A percentile compares a stretch with the other conserved stretches of the same genome.
These are phyloP conservation scores for Hoplias malabaricus DNA, from an alignment of 2,113 vertebrate species.

Conservation along the genomic window DNA sequence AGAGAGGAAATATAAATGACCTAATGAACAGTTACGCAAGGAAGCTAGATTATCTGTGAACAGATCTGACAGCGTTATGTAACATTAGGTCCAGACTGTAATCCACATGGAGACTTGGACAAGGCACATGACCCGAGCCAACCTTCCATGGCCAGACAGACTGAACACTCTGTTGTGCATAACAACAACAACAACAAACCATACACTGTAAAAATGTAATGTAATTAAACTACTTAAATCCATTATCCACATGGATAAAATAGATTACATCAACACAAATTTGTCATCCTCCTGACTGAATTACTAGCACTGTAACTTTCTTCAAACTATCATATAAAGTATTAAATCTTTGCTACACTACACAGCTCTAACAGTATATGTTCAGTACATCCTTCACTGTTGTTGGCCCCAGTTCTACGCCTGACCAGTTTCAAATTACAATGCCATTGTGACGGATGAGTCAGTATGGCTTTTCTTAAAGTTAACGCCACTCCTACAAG, in stretches of 20 bases:
- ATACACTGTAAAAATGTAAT: not conserved
- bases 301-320: not conserved
- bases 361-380: not conserved
- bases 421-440: not conserved
- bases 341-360: not conserved
- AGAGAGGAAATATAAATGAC: constrained; percentile 15
- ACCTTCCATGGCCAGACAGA: not conserved
- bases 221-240: not conserved
- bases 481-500: constrained; percentile 1
- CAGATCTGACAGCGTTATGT: constrained; percentile 32
- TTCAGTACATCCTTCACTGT: not conserved
- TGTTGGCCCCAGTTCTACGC: not conserved
- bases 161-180: not conserved
- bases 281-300: too few relatives aligned
- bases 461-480: constrained; percentile 14
- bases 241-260: not conserved
- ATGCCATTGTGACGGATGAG: constrained; percentile 11
- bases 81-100: constrained; percentile 40
- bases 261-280: not conserved
- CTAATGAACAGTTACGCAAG: constrained; percentile 31
- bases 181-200: not conserved
- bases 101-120: constrained; percentile 9
- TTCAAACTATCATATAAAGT: not conserved
- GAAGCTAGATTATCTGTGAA: constrained; percentile 23
- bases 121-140: constrained; percentile 16